A percentile compares a stretch with the other conserved stretches of the same genome.
phyloP scores from a whole-genome alignment of 2,797 vertebrate species.

The Myiotriccus ornatus region DNA sequence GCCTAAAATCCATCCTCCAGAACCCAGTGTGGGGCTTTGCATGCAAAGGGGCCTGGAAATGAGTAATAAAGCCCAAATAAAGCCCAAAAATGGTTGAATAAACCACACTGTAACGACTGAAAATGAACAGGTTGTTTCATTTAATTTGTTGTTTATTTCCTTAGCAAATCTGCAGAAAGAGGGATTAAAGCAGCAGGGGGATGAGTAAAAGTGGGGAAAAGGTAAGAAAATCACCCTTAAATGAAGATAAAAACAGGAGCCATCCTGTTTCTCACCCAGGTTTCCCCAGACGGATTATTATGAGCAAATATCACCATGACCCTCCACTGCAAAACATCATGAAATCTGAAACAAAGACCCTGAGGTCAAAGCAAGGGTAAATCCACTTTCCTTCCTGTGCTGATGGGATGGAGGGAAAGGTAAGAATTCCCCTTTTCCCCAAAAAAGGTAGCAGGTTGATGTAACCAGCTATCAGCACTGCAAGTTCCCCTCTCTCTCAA shows the following conservation, averaged over 20 bases:
- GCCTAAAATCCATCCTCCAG: neutral
- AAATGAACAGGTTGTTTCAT: neutral
- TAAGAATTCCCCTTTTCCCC: neutral
- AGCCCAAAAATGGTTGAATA: fast-evolving
- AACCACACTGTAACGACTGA: neutral
- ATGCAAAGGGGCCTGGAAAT: fast-evolving
- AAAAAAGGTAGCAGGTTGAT: no score
- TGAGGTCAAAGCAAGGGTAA: neutral
- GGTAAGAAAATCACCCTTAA: neutral
- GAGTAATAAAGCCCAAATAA: neutral
- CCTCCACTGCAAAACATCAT: neutral
- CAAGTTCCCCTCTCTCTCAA: neutral
- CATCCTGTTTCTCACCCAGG: neutral
- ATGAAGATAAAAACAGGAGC: neutral
- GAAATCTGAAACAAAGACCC: neutral
- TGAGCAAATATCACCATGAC: fast-evolving
- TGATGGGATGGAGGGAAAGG: neutral
- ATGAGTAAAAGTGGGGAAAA: neutral
- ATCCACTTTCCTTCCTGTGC: neutral
- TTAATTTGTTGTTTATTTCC: neutral
- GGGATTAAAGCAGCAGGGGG: neutral
- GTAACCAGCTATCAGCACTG: neutral
- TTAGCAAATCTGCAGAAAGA: neutral
- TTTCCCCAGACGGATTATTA: neutral
- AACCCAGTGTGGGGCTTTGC: neutral